Percentiles rank a stretch among this genome's conserved stretches.
Evolutionary conservation across 2,888 invertebrate genomes (phyloP).

Genomic region (Lapara coniferarum): DNA sequence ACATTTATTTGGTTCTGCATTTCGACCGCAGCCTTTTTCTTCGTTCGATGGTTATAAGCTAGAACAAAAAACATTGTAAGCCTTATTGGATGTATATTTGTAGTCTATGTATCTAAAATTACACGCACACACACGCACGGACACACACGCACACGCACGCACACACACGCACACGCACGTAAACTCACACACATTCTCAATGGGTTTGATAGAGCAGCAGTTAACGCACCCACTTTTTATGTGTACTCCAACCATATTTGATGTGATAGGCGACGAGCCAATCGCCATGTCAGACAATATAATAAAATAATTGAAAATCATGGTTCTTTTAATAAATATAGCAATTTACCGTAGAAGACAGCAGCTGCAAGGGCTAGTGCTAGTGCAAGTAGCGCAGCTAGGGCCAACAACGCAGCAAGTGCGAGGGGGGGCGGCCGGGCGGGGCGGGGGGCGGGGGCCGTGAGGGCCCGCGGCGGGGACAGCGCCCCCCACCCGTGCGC

Average conservation of each 20-base stretch:
- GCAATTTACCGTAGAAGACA: constrained; percentile 58
- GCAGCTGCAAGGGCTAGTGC: constrained; percentile 56
- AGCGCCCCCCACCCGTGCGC: constrained; percentile 92
- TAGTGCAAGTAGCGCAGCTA: constrained; percentile 80
- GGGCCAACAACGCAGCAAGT: constrained; percentile 81
- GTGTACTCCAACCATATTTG: no score
- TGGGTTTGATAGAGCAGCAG: no score
- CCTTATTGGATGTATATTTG: neutral
- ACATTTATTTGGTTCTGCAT: constrained; percentile 75
- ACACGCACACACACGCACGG: no score
- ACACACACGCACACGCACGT: no score
- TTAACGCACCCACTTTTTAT: no score
- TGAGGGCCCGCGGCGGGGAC: constrained; percentile 86
- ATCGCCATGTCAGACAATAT: neutral
- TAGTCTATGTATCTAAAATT: neutral
- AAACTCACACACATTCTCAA: no score
- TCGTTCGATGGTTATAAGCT: constrained; percentile 86
- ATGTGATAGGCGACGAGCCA: no score
- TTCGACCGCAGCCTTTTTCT: constrained; percentile 86
- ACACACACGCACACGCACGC: no score
- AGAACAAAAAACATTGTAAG: constrained; percentile 30
- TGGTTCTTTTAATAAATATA: neutral
- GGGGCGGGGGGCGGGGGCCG: constrained; percentile 50
- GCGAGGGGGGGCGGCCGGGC: constrained; percentile 79
- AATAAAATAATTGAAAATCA: neutral